phyloP scores from a whole-genome alignment of 1,140 invertebrate genomes.

The Nasonia giraulti region DNA sequence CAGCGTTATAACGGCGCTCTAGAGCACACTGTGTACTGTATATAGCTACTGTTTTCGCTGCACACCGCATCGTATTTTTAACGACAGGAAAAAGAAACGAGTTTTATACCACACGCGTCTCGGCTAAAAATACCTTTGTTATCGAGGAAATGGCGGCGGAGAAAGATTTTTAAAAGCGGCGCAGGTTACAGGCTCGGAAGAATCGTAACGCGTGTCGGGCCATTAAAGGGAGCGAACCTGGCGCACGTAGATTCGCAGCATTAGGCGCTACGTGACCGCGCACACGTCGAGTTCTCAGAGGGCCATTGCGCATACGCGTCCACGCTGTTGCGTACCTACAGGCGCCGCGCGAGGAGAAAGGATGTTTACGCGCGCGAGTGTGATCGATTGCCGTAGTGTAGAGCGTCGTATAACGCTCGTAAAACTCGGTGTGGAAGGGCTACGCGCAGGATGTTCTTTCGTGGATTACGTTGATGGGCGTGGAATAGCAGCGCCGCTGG shows the following conservation, averaged over 20 bases:
- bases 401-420: too few species aligned
- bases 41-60: neutral
- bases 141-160: neutral
- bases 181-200: too few species aligned
- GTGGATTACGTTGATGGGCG: too few species aligned
- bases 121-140: neutral
- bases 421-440: too few species aligned
- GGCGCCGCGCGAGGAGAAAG: neutral
- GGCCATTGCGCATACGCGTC: conserved; percentile 19
- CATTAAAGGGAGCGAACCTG: too few species aligned
- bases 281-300: conserved; percentile 10
- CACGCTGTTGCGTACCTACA: neutral
- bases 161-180: too few species aligned
- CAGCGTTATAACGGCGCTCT: too few species aligned
- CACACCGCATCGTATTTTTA: neutral
- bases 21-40: neutral
- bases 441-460: too few species aligned
- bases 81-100: neutral
- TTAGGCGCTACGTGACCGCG: conserved; percentile 1
- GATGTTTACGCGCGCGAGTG: neutral
- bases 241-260: neutral
- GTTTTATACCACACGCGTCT: neutral
- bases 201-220: too few species aligned
- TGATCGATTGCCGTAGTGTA: neutral
- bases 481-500: too few species aligned